A percentile compares a stretch with the other conserved stretches of the same genome.
Conservation (phyloP, 2,113 vertebrate genomes). For the Muntiacus reevesi region DNA sequence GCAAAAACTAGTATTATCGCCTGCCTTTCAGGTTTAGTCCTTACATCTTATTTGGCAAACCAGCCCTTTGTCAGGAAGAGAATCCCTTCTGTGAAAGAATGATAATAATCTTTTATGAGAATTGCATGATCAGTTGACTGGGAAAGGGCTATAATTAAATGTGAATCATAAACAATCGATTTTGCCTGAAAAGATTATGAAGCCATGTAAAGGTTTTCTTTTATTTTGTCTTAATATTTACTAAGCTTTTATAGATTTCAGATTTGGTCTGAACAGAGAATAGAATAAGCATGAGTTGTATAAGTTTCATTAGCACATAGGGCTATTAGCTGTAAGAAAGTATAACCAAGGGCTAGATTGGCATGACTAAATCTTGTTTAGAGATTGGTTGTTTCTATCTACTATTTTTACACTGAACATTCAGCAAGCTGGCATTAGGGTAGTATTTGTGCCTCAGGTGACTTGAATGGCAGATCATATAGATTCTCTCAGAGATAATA, state of each 20-base stretch:
- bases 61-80: neutral
- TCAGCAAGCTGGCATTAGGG: neutral
- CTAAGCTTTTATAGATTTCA: neutral
- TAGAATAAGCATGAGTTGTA: neutral
- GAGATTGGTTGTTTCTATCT: neutral
- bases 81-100: neutral
- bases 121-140: neutral
- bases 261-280: neutral
- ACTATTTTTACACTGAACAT: neutral
- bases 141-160: neutral
- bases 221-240: neutral
- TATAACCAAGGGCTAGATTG: neutral
- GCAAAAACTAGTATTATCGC: neutral
- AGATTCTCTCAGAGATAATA: neutral
- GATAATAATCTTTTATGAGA: neutral
- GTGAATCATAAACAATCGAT: neutral
- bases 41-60: neutral
- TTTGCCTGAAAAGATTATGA: constrained; percentile 19
- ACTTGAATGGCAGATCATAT: neutral
- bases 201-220: neutral
- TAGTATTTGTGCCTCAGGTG: neutral
- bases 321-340: neutral
- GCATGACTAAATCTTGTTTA: neutral
- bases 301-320: neutral
- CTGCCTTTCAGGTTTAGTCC: neutral